phyloP scores from a whole-genome alignment of 2,888 invertebrate genomes.

The Nyleta sp. region DNA sequence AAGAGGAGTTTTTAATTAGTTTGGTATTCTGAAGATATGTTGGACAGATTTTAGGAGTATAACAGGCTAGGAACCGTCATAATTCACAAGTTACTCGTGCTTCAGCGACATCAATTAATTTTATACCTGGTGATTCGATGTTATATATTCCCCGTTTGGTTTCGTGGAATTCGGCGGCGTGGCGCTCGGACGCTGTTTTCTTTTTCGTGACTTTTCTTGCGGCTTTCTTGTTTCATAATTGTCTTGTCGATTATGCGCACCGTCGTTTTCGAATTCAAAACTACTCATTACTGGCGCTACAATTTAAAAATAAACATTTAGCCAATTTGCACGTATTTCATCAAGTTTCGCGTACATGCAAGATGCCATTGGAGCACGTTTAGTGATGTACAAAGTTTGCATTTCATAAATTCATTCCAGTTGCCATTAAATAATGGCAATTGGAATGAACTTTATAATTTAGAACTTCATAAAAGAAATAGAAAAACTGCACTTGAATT shows the following conservation, averaged over 20 bases:
- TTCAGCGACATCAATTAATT: conserved; percentile 49
- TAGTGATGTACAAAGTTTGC: no score
- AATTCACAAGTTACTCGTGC: conserved; percentile 37
- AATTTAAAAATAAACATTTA: neutral
- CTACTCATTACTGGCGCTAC: conserved; percentile 73
- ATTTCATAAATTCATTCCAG: no score
- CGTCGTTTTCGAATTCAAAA: conserved; percentile 76
- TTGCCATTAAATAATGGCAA: no score
- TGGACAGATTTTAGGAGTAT: conserved; percentile 23
- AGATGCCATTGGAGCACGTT: no score
- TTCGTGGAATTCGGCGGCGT: conserved; percentile 76
- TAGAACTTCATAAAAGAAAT: no score
- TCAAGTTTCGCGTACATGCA: no score
- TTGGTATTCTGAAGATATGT: conserved; percentile 38
- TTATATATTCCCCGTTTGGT: conserved; percentile 77
- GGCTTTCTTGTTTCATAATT: conserved; percentile 70
- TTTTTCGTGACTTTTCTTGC: conserved; percentile 75
- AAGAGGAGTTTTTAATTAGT: conserved; percentile 26
- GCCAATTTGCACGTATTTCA: no score
- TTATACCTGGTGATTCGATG: conserved; percentile 78
- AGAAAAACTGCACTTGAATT: no score
- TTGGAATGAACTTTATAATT: no score
- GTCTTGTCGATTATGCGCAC: conserved; percentile 76
- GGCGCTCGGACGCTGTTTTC: conserved; percentile 73
- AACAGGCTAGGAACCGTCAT: conserved; percentile 21